These are phyloP conservation scores for Neomonachus schauinslandi DNA, from an alignment of 2,113 vertebrate species.

Conservation along the genomic window DNA sequence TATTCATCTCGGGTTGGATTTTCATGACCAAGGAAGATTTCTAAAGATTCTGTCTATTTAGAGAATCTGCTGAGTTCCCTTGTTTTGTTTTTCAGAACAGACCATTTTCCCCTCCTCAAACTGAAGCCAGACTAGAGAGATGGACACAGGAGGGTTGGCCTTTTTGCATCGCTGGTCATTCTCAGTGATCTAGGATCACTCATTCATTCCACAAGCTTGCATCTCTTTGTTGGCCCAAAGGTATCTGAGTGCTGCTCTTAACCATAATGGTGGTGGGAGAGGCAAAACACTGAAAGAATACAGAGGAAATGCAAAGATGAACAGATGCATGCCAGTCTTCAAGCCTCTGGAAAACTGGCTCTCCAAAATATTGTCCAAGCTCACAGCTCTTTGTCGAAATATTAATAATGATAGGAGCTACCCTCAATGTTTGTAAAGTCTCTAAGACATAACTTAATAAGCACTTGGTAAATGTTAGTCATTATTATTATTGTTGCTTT, in stretches of 20 bases:
- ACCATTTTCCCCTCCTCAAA: not conserved
- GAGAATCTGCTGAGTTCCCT: slow-evolving; percentile 66
- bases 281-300: not conserved
- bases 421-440: not conserved
- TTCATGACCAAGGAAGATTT: slow-evolving; percentile 60
- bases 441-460: not conserved
- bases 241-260: not conserved
- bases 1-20: slow-evolving; percentile 71
- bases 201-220: not conserved
- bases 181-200: not conserved
- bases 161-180: not conserved
- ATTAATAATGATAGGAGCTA: not conserved
- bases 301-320: not conserved
- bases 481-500: not conserved
- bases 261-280: not conserved
- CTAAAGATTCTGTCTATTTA: slow-evolving; percentile 60
- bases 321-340: not conserved
- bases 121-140: not conserved
- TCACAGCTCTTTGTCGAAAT: not conserved
- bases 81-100: not conserved
- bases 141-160: not conserved
- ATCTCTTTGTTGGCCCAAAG: not conserved
- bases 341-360: not conserved
- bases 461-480: not conserved
- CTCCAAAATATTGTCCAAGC: not conserved